A percentile compares a stretch with the other conserved stretches of the same genome.
phyloP scores from a whole-genome alignment of 23 tunicate genomes.

The Pegea sp. region DNA sequence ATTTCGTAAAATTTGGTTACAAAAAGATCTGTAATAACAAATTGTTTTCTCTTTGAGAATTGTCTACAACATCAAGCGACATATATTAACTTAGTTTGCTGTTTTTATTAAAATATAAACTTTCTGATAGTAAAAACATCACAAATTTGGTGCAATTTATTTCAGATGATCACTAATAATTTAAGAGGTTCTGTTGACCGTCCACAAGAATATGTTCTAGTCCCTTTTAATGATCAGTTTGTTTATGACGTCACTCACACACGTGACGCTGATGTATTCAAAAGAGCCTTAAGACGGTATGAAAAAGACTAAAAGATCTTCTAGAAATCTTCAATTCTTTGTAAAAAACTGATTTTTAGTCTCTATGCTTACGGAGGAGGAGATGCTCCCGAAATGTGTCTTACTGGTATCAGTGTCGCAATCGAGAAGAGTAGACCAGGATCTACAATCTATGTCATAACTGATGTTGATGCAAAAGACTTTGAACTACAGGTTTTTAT shows the following conservation, averaged over 20 bases:
- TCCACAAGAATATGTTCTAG: slow-evolving; percentile 22
- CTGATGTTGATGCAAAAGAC: slow-evolving; percentile 72
- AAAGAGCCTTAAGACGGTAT: slow-evolving; percentile 18
- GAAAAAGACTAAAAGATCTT: too few relatives aligned
- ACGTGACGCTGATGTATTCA: slow-evolving; percentile 7
- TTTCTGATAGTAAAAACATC: neutral
- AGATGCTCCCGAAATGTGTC: slow-evolving; percentile 35
- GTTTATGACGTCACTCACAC: slow-evolving; percentile 33
- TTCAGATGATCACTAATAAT: slow-evolving; percentile 22
- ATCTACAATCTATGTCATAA: slow-evolving; percentile 37
- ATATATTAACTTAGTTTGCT: too few relatives aligned
- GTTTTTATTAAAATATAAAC: neutral
- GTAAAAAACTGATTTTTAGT: too few relatives aligned
- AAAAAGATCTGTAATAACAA: too few relatives aligned
- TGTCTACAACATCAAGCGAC: too few relatives aligned
- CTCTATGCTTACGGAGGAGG: slow-evolving; percentile 39
- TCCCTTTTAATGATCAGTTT: slow-evolving; percentile 38
- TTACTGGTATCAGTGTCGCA: slow-evolving; percentile 24
- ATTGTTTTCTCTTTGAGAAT: too few relatives aligned
- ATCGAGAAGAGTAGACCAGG: slow-evolving; percentile 27
- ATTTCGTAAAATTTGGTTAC: too few relatives aligned
- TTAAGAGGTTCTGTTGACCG: slow-evolving; percentile 19
- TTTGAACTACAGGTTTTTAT: slow-evolving; percentile 32
- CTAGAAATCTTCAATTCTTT: too few relatives aligned
- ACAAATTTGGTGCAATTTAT: neutral